phyloP scores from a whole-genome alignment of 2,888 invertebrate species.

The Teleogryllus oceanicus region DNA sequence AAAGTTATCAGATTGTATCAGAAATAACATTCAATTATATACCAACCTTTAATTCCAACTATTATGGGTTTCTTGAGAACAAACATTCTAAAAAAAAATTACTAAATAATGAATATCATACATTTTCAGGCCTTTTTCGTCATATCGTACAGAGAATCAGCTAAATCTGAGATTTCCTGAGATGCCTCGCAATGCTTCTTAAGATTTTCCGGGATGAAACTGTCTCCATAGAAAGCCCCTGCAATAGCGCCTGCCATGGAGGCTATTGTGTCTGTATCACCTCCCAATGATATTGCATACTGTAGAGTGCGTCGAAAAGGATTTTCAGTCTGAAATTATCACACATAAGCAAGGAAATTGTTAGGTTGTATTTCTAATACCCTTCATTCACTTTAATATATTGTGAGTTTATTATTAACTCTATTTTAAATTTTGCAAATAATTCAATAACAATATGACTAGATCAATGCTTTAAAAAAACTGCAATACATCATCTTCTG shows the following conservation, averaged over 20 bases:
- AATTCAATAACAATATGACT: too few species aligned
- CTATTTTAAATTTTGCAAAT: too few species aligned
- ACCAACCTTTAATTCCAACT: too few species aligned
- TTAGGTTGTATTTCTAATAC: not conserved
- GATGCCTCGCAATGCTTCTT: slow-evolving; percentile 59
- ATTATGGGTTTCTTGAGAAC: too few species aligned
- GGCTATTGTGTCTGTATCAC: slow-evolving; percentile 75
- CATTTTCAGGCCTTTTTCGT: too few species aligned
- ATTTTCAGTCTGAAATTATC: slow-evolving; percentile 51
- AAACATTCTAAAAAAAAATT: too few species aligned
- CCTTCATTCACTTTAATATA: not conserved
- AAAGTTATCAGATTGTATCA: too few species aligned
- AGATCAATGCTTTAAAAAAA: too few species aligned
- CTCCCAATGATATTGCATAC: slow-evolving; percentile 68
- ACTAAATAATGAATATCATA: too few species aligned
- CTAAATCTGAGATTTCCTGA: slow-evolving; percentile 53
- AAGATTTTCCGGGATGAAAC: slow-evolving; percentile 52
- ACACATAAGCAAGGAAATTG: not conserved
- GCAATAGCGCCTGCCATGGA: slow-evolving; percentile 69
- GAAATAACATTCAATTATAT: too few species aligned
- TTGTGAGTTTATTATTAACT: too few species aligned
- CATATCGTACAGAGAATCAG: slow-evolving; percentile 44
- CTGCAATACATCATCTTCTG: too few species aligned
- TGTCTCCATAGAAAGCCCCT: slow-evolving; percentile 64
- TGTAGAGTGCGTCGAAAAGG: slow-evolving; percentile 62